A percentile compares a stretch with the other conserved stretches of the same genome.
Conservation (phyloP, 2,888 invertebrate genomes). For the Drosophila anomelani region DNA sequence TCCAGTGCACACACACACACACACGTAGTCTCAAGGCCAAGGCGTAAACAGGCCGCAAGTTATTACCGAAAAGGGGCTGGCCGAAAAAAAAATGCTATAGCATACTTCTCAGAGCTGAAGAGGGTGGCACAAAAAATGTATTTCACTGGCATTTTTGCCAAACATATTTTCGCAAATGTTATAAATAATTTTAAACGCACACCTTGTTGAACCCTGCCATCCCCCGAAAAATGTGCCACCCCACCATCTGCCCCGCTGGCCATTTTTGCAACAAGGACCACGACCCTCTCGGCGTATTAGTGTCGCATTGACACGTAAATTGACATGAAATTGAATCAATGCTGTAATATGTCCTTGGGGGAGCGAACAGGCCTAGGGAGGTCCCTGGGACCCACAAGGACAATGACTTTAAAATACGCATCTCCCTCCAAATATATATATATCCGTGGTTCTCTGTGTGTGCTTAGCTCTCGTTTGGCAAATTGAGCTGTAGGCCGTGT, state of each 20-base stretch:
- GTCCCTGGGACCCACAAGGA: constrained; percentile 52
- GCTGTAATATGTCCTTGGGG: constrained; percentile 84
- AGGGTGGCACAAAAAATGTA: constrained; percentile 35
- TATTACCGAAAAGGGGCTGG: constrained; percentile 55
- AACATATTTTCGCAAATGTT: constrained; percentile 77
- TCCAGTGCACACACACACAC: constrained; percentile 21
- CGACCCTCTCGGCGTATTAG: constrained; percentile 78
- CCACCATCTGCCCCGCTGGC: constrained; percentile 1
- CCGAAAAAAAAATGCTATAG: constrained; percentile 37
- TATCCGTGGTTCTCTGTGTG: background rate
- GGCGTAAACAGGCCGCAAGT: constrained; percentile 77
- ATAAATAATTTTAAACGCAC: constrained; percentile 81
- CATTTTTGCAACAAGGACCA: constrained; percentile 33
- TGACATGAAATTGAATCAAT: constrained; percentile 86
- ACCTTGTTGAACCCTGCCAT: constrained; percentile 49
- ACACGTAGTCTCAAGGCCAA: constrained; percentile 47
- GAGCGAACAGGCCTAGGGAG: constrained; percentile 33
- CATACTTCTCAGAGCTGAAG: constrained; percentile 48
- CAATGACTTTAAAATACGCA: constrained; percentile 77
- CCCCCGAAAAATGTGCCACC: constrained; percentile 8
- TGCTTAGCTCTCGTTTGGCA: constrained; percentile 64
- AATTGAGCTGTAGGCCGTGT: constrained; percentile 77
- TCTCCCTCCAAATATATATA: constrained; percentile 30
- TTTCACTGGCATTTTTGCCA: constrained; percentile 62
- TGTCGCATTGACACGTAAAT: constrained; percentile 85